These are phyloP conservation scores for Ashinkailepas kermadecensis DNA, from an alignment of 2,888 invertebrate species.

Conservation along the genomic window DNA sequence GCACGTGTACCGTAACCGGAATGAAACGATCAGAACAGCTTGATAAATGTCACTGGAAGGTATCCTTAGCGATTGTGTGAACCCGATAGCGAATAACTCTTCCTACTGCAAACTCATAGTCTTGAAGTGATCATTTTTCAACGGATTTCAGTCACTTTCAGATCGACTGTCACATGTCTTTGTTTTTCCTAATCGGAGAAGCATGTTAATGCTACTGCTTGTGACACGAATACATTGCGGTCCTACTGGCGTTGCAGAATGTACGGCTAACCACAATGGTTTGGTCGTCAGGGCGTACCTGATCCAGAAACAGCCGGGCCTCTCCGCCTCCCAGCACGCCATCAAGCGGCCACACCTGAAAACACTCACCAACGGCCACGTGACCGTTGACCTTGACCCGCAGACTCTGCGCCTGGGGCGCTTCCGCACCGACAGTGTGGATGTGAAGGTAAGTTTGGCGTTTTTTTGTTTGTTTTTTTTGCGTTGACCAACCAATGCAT, in stretches of 20 bases:
- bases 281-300: background rate
- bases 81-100: too few relatives aligned
- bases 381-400: background rate
- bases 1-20: too few relatives aligned
- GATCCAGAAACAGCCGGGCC: background rate
- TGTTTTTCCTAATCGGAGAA: background rate
- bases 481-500: background rate
- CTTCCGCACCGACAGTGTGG: background rate
- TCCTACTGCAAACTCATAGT: too few relatives aligned
- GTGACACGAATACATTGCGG: background rate
- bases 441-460: background rate
- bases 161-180: background rate
- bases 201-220: background rate
- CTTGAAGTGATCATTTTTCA: background rate
- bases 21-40: too few relatives aligned
- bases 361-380: background rate
- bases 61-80: too few relatives aligned
- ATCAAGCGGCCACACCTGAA: background rate
- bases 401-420: background rate
- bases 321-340: background rate
- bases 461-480: too few relatives aligned
- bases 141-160: background rate
- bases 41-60: too few relatives aligned
- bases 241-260: background rate
- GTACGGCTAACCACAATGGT: background rate